Evolutionary conservation across 1,140 invertebrate species (phyloP).

Genomic region (Scaptomyza pallida): DNA sequence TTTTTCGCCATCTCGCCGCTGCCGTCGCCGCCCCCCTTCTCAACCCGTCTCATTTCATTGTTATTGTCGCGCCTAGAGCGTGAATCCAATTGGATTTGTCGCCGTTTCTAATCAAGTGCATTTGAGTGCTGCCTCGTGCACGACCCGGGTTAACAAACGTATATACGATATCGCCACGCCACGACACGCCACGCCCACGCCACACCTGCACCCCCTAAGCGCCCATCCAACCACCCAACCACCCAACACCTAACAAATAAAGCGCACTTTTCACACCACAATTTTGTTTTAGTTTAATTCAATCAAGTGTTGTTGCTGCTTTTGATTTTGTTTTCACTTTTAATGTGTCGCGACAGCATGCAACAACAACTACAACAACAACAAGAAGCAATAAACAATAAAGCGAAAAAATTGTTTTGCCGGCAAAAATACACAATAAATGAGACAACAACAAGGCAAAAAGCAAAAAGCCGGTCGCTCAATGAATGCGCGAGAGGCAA

Average conservation of each 20-base stretch:
- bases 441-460: neutral
- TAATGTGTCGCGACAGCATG: constrained; percentile 25
- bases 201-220: too few relatives aligned
- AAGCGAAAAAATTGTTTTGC: neutral
- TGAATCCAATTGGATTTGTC: constrained; percentile 61
- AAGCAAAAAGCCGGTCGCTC: neutral
- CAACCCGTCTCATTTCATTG: too few relatives aligned
- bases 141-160: constrained; percentile 28
- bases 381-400: constrained; percentile 10
- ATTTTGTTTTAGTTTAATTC: constrained; percentile 66
- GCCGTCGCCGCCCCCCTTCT: neutral
- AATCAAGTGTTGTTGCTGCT: constrained; percentile 49
- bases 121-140: constrained; percentile 21
- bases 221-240: too few relatives aligned
- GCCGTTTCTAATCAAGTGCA: constrained; percentile 70
- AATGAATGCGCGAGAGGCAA: neutral
- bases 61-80: constrained; percentile 1
- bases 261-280: constrained; percentile 13
- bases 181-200: neutral
- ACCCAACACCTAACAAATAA: too few relatives aligned
- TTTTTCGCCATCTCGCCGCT: neutral
- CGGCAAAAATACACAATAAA: constrained; percentile 3
- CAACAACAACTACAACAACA: constrained; percentile 24
- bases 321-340: constrained; percentile 41
- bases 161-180: constrained; percentile 7